These are phyloP conservation scores for Aspidapion aeneum DNA, from an alignment of 2,888 invertebrate genomes.

Conservation along the genomic window DNA sequence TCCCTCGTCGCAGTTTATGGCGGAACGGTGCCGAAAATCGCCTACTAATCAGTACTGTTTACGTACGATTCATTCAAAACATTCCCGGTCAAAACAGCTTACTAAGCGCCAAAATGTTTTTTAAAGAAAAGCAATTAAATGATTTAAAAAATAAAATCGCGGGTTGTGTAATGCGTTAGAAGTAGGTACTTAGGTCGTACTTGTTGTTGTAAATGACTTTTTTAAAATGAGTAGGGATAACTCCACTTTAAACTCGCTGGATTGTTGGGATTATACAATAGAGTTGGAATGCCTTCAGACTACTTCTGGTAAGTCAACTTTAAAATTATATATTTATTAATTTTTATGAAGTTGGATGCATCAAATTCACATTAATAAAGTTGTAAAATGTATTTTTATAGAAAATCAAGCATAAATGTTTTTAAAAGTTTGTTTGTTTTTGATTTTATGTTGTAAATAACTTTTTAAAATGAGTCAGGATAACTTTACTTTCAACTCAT, in stretches of 20 bases:
- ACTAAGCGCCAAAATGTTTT: not conserved
- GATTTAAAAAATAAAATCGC: not conserved
- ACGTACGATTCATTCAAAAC: not conserved
- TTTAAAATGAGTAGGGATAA: slow-evolving; percentile 39
- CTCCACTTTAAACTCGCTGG: slow-evolving; percentile 60
- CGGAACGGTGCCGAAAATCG: not conserved
- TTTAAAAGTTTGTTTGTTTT: no score
- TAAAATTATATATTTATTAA: no score
- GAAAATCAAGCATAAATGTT: no score
- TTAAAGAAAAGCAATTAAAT: not conserved
- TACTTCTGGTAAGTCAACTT: slow-evolving; percentile 59
- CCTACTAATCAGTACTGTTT: not conserved
- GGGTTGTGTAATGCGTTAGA: not conserved
- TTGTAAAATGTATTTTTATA: no score
- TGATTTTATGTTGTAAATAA: no score
- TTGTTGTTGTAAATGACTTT: not conserved
- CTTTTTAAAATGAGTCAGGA: slow-evolving; percentile 37
- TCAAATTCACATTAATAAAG: no score
- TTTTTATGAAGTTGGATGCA: no score
- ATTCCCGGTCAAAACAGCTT: not conserved
- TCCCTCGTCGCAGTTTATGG: not conserved
- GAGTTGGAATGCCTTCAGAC: slow-evolving; percentile 77
- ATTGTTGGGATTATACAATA: slow-evolving; percentile 83
- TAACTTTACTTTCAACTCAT: slow-evolving; percentile 54
- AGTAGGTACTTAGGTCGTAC: not conserved